A percentile compares a stretch with the other conserved stretches of the same genome.
Evolutionary conservation across 2,888 invertebrate species (phyloP).

Genomic region (Melieria picta): DNA sequence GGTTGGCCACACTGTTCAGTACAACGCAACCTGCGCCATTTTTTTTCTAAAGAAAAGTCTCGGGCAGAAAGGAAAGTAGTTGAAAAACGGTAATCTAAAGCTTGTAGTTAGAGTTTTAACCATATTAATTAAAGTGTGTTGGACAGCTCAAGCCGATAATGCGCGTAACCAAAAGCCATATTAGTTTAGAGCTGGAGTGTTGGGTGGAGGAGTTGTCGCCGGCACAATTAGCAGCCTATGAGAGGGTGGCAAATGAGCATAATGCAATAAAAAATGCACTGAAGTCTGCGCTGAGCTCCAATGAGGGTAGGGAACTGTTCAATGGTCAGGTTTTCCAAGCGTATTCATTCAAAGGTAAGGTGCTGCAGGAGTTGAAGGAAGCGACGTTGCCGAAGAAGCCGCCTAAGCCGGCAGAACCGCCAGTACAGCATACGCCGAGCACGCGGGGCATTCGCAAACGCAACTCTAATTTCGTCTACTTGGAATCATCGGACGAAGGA

Average conservation of each 20-base stretch:
- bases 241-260: constrained; percentile 75
- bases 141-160: constrained; percentile 40
- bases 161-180: constrained; percentile 59
- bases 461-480: constrained; percentile 56
- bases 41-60: constrained; percentile 19
- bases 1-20: constrained; percentile 16
- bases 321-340: constrained; percentile 75
- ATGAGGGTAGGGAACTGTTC: constrained; percentile 74
- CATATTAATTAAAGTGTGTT: background rate
- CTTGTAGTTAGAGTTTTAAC: background rate
- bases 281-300: constrained; percentile 64
- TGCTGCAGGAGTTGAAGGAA: constrained; percentile 60
- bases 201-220: constrained; percentile 78
- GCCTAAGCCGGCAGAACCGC: constrained; percentile 50
- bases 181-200: constrained; percentile 73
- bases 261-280: constrained; percentile 73
- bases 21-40: constrained; percentile 25
- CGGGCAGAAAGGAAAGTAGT: constrained; percentile 7
- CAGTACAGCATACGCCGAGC: constrained; percentile 36
- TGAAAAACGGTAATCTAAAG: background rate
- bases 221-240: constrained; percentile 72
- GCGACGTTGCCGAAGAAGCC: constrained; percentile 61
- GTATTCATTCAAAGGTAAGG: constrained; percentile 71
- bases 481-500: constrained; percentile 65
- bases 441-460: constrained; percentile 50